Evolutionary conservation across 2,888 invertebrate species (phyloP).

Genomic region (Arctia plantaginis): DNA sequence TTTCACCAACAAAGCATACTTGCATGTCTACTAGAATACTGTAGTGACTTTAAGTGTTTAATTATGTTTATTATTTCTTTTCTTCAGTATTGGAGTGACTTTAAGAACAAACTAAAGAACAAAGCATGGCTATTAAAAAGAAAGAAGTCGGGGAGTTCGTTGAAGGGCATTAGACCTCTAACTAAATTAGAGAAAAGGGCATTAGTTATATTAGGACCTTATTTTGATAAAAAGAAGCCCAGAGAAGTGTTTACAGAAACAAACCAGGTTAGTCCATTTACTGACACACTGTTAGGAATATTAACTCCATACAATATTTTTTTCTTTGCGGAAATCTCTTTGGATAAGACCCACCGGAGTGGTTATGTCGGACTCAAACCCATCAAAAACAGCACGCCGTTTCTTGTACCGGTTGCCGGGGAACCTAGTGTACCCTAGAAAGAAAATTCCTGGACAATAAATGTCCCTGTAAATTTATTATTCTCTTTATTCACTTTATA

Average conservation of each 20-base stretch:
- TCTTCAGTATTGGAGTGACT: slow-evolving; percentile 80
- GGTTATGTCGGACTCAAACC: no score
- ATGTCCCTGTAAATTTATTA: no score
- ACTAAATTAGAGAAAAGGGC: slow-evolving; percentile 70
- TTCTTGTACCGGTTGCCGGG: no score
- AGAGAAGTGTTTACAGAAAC: slow-evolving; percentile 48
- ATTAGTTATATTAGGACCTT: slow-evolving; percentile 67
- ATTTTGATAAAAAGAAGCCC: slow-evolving; percentile 62
- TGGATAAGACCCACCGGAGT: no score
- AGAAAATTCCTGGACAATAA: no score
- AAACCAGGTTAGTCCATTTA: neutral
- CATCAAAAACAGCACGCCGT: no score
- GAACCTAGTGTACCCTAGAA: no score
- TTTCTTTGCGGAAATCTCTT: no score
- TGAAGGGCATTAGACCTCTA: slow-evolving; percentile 60
- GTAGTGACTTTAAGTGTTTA: neutral
- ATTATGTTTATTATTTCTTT: neutral
- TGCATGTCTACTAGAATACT: no score
- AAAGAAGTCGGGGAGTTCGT: slow-evolving; percentile 53
- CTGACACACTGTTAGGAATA: neutral
- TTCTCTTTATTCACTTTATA: no score
- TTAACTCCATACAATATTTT: neutral
- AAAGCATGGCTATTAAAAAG: slow-evolving; percentile 62
- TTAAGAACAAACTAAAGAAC: slow-evolving; percentile 74
- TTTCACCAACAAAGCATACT: no score